Conservation (phyloP, 2,888 invertebrate species). For the Galerucella pusilla region DNA sequence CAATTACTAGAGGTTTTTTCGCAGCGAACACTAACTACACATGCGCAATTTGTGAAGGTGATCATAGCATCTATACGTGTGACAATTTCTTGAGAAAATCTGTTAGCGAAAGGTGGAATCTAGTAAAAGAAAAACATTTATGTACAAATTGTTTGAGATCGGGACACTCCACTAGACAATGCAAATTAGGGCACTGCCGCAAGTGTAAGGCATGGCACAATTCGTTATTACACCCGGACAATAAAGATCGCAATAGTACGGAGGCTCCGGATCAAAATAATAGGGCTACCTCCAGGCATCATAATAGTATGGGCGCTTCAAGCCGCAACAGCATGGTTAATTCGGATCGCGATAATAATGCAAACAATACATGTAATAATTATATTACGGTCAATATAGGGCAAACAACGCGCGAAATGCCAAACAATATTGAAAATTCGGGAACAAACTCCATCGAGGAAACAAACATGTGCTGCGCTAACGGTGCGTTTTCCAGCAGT, state of each 20-base stretch:
- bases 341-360: too few relatives aligned
- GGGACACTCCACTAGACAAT: constrained; percentile 5
- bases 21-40: constrained; percentile 6
- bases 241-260: neutral
- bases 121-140: constrained; percentile 12
- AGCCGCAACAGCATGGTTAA: neutral
- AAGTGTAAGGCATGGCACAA: too few relatives aligned
- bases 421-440: too few relatives aligned
- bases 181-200: neutral
- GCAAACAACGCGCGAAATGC: too few relatives aligned
- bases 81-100: constrained; percentile 3
- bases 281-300: neutral
- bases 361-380: too few relatives aligned
- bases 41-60: constrained; percentile 16
- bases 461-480: neutral
- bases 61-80: constrained; percentile 29
- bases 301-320: neutral
- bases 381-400: too few relatives aligned
- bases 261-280: neutral
- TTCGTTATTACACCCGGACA: constrained; percentile 9
- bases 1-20: neutral
- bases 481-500: neutral
- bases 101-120: neutral
- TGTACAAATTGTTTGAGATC: constrained; percentile 20
- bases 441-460: too few relatives aligned